A percentile compares a stretch with the other conserved stretches of the same genome.
Conservation (phyloP, 2,888 invertebrate species). For the Tetropium fuscum region DNA sequence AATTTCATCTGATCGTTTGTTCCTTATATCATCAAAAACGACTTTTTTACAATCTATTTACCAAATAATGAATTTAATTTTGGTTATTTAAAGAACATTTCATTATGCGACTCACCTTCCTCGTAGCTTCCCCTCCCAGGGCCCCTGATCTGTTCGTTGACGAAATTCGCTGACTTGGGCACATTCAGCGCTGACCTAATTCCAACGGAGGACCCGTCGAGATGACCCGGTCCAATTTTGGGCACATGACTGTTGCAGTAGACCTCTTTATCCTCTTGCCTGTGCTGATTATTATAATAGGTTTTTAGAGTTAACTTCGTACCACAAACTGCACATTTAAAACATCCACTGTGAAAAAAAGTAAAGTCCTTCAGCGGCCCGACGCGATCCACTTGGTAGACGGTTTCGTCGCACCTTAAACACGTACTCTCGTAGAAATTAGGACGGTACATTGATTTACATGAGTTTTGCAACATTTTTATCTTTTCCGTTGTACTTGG, state of each 20-base stretch:
- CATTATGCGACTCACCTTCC: slow-evolving; percentile 64
- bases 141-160: slow-evolving; percentile 92
- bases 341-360: slow-evolving; percentile 98
- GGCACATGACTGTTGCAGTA: slow-evolving; percentile 98
- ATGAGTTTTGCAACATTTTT: slow-evolving; percentile 51
- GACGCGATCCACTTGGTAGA: slow-evolving; percentile 95
- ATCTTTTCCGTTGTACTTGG: slow-evolving; percentile 14
- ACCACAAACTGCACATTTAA: slow-evolving; percentile 94
- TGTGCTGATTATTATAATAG: slow-evolving; percentile 95
- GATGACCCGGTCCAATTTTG: slow-evolving; percentile 92
- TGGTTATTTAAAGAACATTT: too few relatives aligned
- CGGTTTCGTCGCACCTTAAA: slow-evolving; percentile 91
- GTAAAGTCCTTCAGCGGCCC: slow-evolving; percentile 97
- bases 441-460: slow-evolving; percentile 80
- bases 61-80: too few relatives aligned
- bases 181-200: slow-evolving; percentile 92
- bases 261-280: slow-evolving; percentile 95
- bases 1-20: too few relatives aligned
- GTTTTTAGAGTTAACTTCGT: slow-evolving; percentile 94
- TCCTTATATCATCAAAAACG: too few relatives aligned
- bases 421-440: slow-evolving; percentile 95
- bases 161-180: slow-evolving; percentile 86
- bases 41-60: too few relatives aligned
- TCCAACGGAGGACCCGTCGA: slow-evolving; percentile 91
- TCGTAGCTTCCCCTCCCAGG: slow-evolving; percentile 69